A percentile compares a stretch with the other conserved stretches of the same genome.
phyloP scores from a whole-genome alignment of 1,140 invertebrate species.

The Dinothrombium tinctorium region DNA sequence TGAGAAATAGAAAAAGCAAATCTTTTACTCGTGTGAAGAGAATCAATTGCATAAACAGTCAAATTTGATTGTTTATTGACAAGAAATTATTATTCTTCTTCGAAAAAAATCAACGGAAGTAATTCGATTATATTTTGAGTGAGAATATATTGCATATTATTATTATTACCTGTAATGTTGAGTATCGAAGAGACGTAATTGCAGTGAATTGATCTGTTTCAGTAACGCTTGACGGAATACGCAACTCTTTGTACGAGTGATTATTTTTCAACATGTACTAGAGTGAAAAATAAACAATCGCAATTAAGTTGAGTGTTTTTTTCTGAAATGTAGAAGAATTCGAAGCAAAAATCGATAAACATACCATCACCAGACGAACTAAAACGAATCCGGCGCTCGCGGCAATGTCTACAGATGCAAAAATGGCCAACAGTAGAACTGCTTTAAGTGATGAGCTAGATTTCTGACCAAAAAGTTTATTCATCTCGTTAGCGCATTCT shows the following conservation, averaged over 20 bases:
- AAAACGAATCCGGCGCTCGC: slow-evolving; percentile 18
- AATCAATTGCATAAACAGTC: too few species aligned
- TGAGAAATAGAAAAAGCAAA: too few species aligned
- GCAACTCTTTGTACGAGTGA: slow-evolving; percentile 13
- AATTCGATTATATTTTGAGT: too few species aligned
- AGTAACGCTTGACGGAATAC: slow-evolving; percentile 3
- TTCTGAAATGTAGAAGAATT: not conserved
- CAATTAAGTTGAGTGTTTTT: not conserved
- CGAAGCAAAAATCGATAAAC: not conserved
- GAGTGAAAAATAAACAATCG: not conserved
- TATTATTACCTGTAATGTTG: slow-evolving; percentile 14
- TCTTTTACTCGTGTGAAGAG: too few species aligned
- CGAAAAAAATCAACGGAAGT: too few species aligned
- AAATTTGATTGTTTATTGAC: too few species aligned
- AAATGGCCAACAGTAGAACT: slow-evolving; percentile 16
- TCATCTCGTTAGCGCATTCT: not conserved
- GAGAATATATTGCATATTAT: too few species aligned
- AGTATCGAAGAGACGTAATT: slow-evolving; percentile 14
- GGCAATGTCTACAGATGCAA: slow-evolving; percentile 18
- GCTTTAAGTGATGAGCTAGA: slow-evolving; percentile 13
- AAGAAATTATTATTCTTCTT: too few species aligned
- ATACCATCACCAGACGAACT: slow-evolving; percentile 17
- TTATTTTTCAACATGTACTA: slow-evolving; percentile 14
- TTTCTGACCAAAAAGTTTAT: not conserved
- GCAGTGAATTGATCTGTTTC: slow-evolving; percentile 15